phyloP scores from a whole-genome alignment of 2,888 invertebrate species.

The Spodoptera littoralis region DNA sequence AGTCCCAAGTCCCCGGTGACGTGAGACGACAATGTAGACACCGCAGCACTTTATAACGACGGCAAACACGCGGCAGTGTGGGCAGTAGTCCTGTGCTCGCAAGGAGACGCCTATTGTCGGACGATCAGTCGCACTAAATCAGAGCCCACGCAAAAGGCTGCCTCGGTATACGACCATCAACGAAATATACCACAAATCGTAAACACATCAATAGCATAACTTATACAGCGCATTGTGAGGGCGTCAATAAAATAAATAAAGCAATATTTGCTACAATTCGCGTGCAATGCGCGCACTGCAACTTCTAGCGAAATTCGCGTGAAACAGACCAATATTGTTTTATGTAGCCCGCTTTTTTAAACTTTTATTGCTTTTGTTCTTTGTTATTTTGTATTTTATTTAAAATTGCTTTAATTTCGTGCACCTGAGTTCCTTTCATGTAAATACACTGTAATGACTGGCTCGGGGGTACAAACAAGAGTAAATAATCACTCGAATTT shows the following conservation, averaged over 20 bases:
- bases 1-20: constrained; percentile 13
- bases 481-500: constrained; percentile 17
- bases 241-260: constrained; percentile 78
- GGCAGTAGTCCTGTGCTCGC: constrained; percentile 50
- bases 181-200: constrained; percentile 60
- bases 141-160: constrained; percentile 77
- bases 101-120: constrained; percentile 59
- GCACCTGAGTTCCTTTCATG: constrained; percentile 5
- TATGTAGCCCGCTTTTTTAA: constrained; percentile 25
- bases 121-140: constrained; percentile 73
- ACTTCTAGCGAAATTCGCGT: constrained; percentile 41
- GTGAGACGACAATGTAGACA: constrained; percentile 44
- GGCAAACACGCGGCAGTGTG: constrained; percentile 44
- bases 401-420: constrained; percentile 10
- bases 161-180: constrained; percentile 59
- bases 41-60: constrained; percentile 45
- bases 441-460: constrained; percentile 5
- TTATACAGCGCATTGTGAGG: constrained; percentile 66
- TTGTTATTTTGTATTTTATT: constrained; percentile 27
- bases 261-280: constrained; percentile 52
- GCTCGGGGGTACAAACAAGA: constrained; percentile 9
- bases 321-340: constrained; percentile 36
- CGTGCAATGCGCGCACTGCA: constrained; percentile 34
- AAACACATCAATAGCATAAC: constrained; percentile 68
- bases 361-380: constrained; percentile 31